Evolutionary conservation across 1,140 invertebrate species (phyloP).

Genomic region (Musca domestica): DNA sequence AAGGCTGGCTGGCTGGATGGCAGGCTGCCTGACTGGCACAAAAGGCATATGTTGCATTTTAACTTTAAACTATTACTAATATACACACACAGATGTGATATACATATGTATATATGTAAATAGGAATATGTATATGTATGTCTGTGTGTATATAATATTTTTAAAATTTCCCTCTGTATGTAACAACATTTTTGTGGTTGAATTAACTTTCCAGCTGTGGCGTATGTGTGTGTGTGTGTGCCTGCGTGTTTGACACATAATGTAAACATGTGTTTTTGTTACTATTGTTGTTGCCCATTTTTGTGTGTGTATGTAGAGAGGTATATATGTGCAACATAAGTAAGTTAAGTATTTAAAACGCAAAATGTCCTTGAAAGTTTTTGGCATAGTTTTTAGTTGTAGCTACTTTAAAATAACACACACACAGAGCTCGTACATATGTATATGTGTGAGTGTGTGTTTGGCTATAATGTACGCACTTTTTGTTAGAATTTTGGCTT

Average conservation of each 20-base stretch:
- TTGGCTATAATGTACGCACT: not conserved
- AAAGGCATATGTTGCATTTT: slow-evolving; percentile 18
- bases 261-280: not conserved
- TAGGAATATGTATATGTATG: not conserved
- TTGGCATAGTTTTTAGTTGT: slow-evolving; percentile 49
- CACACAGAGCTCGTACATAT: not conserved
- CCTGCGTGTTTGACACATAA: too few relatives aligned
- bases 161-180: too few relatives aligned
- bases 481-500: slow-evolving; percentile 13
- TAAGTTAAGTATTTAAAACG: slow-evolving; percentile 16
- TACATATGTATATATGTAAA: not conserved
- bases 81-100: not conserved
- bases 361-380: slow-evolving; percentile 51
- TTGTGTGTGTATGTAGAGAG: not conserved
- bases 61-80: not conserved
- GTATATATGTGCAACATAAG: not conserved
- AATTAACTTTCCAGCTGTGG: too few relatives aligned
- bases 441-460: not conserved
- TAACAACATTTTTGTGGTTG: too few relatives aligned
- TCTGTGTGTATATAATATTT: not conserved
- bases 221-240: not conserved
- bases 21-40: too few relatives aligned
- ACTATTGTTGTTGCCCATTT: slow-evolving; percentile 32
- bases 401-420: not conserved
- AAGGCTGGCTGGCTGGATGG: too few relatives aligned